A percentile compares a stretch with the other conserved stretches of the same genome.
These are phyloP conservation scores for Parotia lawesii DNA, from an alignment of 2,113 vertebrate genomes.

Conservation along the genomic window DNA sequence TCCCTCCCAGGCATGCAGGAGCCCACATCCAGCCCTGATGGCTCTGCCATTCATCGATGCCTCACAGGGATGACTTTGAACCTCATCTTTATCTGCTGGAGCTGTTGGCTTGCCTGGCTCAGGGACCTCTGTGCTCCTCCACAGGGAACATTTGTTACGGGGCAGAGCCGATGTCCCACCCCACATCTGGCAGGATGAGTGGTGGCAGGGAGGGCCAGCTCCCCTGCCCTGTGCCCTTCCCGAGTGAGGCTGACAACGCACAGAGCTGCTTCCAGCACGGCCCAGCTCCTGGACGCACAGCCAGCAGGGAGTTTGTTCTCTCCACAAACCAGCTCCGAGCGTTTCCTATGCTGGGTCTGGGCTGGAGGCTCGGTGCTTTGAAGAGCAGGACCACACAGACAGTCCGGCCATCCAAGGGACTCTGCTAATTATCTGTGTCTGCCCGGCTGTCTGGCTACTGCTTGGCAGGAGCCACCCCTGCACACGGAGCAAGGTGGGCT, in stretches of 20 bases:
- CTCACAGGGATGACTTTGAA: neutral
- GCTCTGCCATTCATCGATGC: neutral
- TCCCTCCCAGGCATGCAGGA: fast-evolving
- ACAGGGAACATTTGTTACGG: fast-evolving
- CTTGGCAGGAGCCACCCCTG: slow-evolving; percentile 34
- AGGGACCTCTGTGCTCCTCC: neutral
- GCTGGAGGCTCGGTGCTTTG: neutral
- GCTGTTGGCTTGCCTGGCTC: neutral
- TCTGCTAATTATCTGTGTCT: neutral
- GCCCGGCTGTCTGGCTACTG: neutral
- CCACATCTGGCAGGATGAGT: neutral
- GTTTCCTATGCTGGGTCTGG: neutral
- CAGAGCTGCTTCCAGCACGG: neutral
- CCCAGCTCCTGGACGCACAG: neutral
- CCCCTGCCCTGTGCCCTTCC: neutral
- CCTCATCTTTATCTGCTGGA: neutral
- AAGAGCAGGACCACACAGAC: slow-evolving; percentile 51
- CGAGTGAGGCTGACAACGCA: fast-evolving
- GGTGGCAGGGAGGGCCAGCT: neutral
- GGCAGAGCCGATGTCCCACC: fast-evolving
- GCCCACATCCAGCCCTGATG: neutral
- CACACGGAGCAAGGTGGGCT: slow-evolving; percentile 31
- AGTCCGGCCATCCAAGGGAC: neutral
- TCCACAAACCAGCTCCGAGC: neutral
- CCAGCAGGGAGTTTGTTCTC: neutral